phyloP scores from a whole-genome alignment of 1,140 invertebrate genomes.

The Frieseomelitta varia region DNA sequence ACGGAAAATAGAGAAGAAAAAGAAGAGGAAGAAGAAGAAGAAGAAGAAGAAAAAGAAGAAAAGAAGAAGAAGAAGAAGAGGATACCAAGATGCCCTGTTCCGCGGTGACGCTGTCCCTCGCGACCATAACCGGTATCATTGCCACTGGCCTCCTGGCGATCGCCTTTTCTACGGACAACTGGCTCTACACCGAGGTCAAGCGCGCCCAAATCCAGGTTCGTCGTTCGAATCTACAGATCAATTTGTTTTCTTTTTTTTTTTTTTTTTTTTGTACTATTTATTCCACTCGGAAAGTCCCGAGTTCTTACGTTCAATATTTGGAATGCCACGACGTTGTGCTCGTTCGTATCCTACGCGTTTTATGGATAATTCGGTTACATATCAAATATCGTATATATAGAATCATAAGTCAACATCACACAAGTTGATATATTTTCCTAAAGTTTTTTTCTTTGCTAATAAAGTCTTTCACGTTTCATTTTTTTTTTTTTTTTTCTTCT shows the following conservation, averaged over 20 bases:
- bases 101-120: conserved; percentile 95
- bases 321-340: conserved; percentile 42
- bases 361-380: conserved; percentile 27
- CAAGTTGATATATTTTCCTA: too few species aligned
- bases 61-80: conserved; percentile 36
- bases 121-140: conserved; percentile 96
- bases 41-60: background rate
- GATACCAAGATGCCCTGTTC: conserved; percentile 93
- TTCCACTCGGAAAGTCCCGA: too few species aligned
- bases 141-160: conserved; percentile 94
- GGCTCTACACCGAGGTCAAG: conserved; percentile 95
- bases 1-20: conserved; percentile 5
- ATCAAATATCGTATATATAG: background rate
- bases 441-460: too few species aligned
- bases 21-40: background rate
- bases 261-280: background rate
- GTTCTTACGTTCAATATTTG: background rate
- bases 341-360: background rate
- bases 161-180: conserved; percentile 97
- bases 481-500: background rate
- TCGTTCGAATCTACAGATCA: conserved; percentile 29
- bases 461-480: too few species aligned
- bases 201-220: conserved; percentile 92
- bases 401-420: background rate
- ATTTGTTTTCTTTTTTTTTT: too few species aligned